Evolutionary conservation across 1,140 invertebrate species (phyloP).

Genomic region (roundworm (Caenorhabditis elegans)): DNA sequence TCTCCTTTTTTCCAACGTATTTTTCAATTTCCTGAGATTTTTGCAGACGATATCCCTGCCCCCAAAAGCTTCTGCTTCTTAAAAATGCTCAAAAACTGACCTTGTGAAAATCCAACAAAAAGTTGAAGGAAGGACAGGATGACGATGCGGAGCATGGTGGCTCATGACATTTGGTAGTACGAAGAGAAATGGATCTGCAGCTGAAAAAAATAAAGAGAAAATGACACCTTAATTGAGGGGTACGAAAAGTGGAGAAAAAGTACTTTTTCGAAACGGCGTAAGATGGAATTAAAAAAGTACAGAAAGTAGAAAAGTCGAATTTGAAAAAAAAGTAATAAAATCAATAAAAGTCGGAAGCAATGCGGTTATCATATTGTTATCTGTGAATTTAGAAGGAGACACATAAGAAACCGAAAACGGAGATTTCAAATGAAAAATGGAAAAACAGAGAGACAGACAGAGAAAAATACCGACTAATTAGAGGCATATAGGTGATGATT

Average conservation of each 20-base stretch:
- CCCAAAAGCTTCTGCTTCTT: too few relatives aligned
- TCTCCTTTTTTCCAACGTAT: background rate
- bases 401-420: background rate
- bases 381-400: background rate
- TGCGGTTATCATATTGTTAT: background rate
- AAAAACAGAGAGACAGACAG: background rate
- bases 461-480: background rate
- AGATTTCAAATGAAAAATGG: background rate
- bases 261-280: too few relatives aligned
- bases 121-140: background rate
- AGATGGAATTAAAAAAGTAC: background rate
- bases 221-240: too few relatives aligned
- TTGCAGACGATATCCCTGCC: background rate
- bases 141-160: background rate
- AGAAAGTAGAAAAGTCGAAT: background rate
- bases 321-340: background rate
- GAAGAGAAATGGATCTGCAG: background rate
- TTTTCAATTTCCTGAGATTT: background rate
- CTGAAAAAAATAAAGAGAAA: too few relatives aligned
- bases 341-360: background rate
- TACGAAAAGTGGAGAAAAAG: too few relatives aligned
- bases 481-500: background rate
- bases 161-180: background rate
- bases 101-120: background rate
- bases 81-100: background rate